Evolutionary conservation across 1,140 invertebrate species (phyloP), one percentile per base, ranked within the genome.

Genomic region (Drosophila athabasca): DNA sequence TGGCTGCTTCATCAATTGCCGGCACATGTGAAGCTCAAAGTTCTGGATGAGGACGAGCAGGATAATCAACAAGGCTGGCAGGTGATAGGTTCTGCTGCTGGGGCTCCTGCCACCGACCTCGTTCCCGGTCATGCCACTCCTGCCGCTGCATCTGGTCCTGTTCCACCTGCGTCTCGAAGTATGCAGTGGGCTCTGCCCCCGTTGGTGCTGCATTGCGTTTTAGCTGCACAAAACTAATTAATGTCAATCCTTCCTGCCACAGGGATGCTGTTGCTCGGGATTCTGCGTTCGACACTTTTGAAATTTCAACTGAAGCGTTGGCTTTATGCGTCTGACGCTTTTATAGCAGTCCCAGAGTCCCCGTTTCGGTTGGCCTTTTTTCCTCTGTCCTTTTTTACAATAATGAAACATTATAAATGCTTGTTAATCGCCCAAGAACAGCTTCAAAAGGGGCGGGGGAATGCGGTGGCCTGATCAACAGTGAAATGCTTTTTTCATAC

Each of bases 401-500:
- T 79, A 89, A 83, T 77, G 76, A 87, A 88, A 75, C 83, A 89
- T 89, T 83, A 89, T 87, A 80, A 62, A 87, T 71, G 84, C 85
- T 90, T 89, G 85, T 89, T 89, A 89, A 89, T 77, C 85, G 72
- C 64, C 31, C 53, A 53, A 49, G 58, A 44, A 7, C 26, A 17
- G 35, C 35, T 39, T 13, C 35, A 39, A 39, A 39, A 11, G 4
- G 3, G 35, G 26, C 24, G 3, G 9, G 52, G 39, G 8, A 31
- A n/a, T 51, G 29, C 41, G 35, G 41, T 44, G 22, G 26, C 60
- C 50, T 51, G 68, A 41, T 62, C 71, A 58, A 90, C 87, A 90
- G 79, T 83, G 87, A 90, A 90, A 90, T 88, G 87, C 87, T 90
- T 79, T 90, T 90, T 83, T 88, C 75, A 71, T 61, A 31, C 74